Base-by-base conservation (phyloP, 2,797 vertebrate genomes). In the Pseudocheirus occidentalis region DNA sequence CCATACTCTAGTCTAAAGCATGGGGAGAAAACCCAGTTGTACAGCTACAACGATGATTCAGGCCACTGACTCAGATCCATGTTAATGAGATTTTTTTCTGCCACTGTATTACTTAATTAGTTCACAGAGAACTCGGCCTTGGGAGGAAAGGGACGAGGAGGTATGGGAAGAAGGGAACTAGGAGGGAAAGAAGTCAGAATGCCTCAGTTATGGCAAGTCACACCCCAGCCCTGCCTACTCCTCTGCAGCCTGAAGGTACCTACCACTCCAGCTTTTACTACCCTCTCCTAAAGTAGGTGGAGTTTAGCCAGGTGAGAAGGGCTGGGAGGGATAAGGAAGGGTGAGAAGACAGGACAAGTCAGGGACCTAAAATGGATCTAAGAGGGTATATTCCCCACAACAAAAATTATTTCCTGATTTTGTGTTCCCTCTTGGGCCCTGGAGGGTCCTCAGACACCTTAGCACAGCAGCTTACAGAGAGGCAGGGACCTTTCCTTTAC, bases 51-150 rank as follows among this genome's bases (percentile, higher is more conserved):
- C 0, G 14, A 55, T 95, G 96, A 97, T 97, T 95, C 97, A 97
- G 97, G 97, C 90, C 98, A 96, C 95, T 97, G 95, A 95, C 97
- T 96, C 58, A 95, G 90, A 97, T 96, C 92, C 93, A 93, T 11
- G 90, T 91, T 98, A 98, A 98, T 97, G 96, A 98, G 96, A 59
- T 95, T 97, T 96, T 97, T 96, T 95, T n/a, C 91, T 89, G 91
- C 62, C 94, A 95, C 90, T n/a, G 90, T 53, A 90, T 90, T 55
- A 34, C 95, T 93, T 98, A 98, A 98, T 97, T 98, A 98, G 98
- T 97, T 98, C 96, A 91, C 92, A 46, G 46, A 21, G 73, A 97
- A 96, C 95, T 95, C 92, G 62, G 92, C 94, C 97, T 97, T 81
- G 92, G 91, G 94, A 97, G 62, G 6, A 53, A 94, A 93, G 90